Evolutionary conservation across 2,888 invertebrate species (phyloP).

Genomic region (Diplolepis rosae): DNA sequence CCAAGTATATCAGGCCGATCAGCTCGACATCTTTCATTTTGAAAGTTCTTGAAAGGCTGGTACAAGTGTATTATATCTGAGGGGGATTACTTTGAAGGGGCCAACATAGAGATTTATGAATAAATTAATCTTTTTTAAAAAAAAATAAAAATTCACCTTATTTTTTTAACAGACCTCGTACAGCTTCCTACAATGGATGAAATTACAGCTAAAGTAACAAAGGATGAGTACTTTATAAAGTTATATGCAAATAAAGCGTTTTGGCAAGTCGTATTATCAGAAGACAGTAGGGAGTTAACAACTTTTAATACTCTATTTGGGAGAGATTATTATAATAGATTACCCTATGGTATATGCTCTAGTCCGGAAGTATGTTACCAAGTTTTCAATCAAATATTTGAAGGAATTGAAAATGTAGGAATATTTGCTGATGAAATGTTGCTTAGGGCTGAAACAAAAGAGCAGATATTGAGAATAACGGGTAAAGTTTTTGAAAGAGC

Average conservation of each 20-base stretch:
- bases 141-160: no score
- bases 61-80: no score
- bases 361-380: slow-evolving; percentile 55
- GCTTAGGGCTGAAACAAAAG: slow-evolving; percentile 47
- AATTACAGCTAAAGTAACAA: neutral
- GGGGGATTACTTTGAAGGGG: no score
- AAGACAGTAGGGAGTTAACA: neutral
- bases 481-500: slow-evolving; percentile 47
- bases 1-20: no score
- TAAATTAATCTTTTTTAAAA: no score
- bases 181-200: neutral
- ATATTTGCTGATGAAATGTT: slow-evolving; percentile 56
- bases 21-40: no score
- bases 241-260: neutral
- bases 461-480: slow-evolving; percentile 49
- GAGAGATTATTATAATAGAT: neutral
- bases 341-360: slow-evolving; percentile 50
- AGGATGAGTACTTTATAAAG: neutral
- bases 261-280: slow-evolving; percentile 35
- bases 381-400: slow-evolving; percentile 48
- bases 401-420: slow-evolving; percentile 45
- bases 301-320: neutral
- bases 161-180: no score
- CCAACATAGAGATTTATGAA: no score
- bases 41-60: no score